Base-by-base conservation (phyloP, 2,888 invertebrate species). In the Acronicta psi region DNA sequence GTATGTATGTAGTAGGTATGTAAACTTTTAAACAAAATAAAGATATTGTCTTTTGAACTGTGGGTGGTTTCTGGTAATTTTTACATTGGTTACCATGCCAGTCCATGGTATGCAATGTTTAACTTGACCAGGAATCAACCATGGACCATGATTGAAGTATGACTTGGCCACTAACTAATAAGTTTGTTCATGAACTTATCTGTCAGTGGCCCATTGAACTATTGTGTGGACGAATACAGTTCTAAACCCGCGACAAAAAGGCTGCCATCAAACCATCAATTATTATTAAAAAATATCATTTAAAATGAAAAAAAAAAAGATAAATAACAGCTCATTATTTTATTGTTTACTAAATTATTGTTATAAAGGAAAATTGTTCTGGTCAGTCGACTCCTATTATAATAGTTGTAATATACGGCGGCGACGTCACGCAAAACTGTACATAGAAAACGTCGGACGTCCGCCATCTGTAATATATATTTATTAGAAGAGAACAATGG, bases 321-420 rank as follows among this genome's bases (percentile, higher is more conserved):
- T 58, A 62, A 73, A 57, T 69, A 73, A 73, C 58, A 57, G 69
- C 66, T 79, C 74, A 79, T 79, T 76, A 79, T 83, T 79, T 86
- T 85, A 69, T 84, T 84, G 70, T 78, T 77, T 77, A 84, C 78
- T 84, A 85, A 87, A 86, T 86, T 85, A 85, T 88, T 85, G 81
- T 83, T 80, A 82, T 81, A 82, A 81, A 65, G 74, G 79, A 83
- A 66, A 87, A 86, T 80, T 85, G 84, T 90, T 91, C 91, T 91
- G 90, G 91, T 91, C 91, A 90, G 80, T 88, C 80, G 84, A 85
- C 86, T 87, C 86, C 86, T 90, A 88, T 84, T 87, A 83, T 20
- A 79, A 79, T 86, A 83, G 80, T 80, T 87, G 81, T 84, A 86
- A 76, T 63, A 42, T 61, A 57, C 71, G 76, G 73, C 66, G 65